Conservation (phyloP, 2,888 invertebrate species). For the Mesorhabditis spiculigera region DNA sequence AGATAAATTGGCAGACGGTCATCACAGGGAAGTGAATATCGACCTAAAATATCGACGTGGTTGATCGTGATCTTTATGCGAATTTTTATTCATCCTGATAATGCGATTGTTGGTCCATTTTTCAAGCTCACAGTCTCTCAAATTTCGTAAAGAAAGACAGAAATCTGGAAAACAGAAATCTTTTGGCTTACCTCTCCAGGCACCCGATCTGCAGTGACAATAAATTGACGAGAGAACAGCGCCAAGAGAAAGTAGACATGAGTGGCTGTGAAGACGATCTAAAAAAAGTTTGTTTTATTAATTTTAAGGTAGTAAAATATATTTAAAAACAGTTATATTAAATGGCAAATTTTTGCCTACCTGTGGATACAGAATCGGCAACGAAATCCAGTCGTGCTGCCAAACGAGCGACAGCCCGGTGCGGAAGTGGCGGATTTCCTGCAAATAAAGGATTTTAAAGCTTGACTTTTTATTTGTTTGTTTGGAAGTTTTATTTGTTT, state of each 20-base stretch:
- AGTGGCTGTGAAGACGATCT: slow-evolving; percentile 46
- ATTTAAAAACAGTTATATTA: not conserved
- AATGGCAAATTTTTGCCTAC: not conserved
- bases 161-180: not conserved
- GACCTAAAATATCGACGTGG: slow-evolving; percentile 11
- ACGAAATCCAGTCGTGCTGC: slow-evolving; percentile 43
- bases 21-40: slow-evolving; percentile 34
- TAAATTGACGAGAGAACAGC: slow-evolving; percentile 36
- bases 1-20: slow-evolving; percentile 31
- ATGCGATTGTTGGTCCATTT: too few relatives aligned
- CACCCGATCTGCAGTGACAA: not conserved
- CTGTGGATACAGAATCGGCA: slow-evolving; percentile 33
- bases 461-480: too few relatives aligned
- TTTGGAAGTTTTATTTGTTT: too few relatives aligned
- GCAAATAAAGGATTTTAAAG: not conserved
- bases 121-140: too few relatives aligned
- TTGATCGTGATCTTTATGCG: too few relatives aligned
- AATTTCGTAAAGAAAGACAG: too few relatives aligned
- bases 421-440: slow-evolving; percentile 36
- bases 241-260: slow-evolving; percentile 51
- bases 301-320: not conserved
- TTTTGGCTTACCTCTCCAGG: slow-evolving; percentile 1
- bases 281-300: slow-evolving; percentile 29
- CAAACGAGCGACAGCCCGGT: slow-evolving; percentile 32
- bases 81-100: too few relatives aligned